Evolutionary conservation across 2,888 invertebrate species (phyloP), one percentile per base, ranked within the genome.

Genomic region (Panopea generosa): DNA sequence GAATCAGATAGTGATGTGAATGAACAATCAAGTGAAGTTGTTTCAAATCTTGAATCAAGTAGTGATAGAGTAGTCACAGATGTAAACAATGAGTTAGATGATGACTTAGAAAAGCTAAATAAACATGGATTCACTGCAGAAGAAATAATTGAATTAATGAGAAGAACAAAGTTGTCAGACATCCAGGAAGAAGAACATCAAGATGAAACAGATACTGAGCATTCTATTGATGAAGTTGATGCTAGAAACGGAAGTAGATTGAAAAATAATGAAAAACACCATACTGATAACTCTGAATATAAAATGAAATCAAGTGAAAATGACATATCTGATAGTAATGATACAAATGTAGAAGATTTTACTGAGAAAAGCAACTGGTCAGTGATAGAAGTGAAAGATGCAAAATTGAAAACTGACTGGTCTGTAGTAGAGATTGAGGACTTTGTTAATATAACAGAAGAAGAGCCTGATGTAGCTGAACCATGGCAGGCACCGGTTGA

Each of bases 101-200:
- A 7, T 7, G 49, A 16, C 9, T 7, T 50, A 22, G 67, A 62
- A 1, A 33, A 33, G 16, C 4, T 53, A 20, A 68, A 74, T 27
- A 68, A 63, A 38, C 57, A 50, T 33, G 74, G 74, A 4, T 74
- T 57, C 22, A 74, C 74, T 38, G 43, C 59, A 24, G 74, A 74
- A 29, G 74, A 74, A 59, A 57, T 67, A n/a, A 63, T 74, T 33
- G 68, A 67, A 16, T 26, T 74, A 57, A 7, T 74, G 61, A 74
- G 68, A 59, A 56, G 43, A 24, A 18, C 49, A 26, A 38, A 57
- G 20, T 16, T 14, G 1, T 11, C 47, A 47, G 16, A 4, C 47
- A 47, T 3, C 16, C 47, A 47, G 20, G 20, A 18, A 47, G n/a
- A 47, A 33, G 47, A 47, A 9, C 7, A 4, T 3, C 6, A 47